These are phyloP conservation scores for Siniperca knerii DNA, from an alignment of 2,113 vertebrate species.

Conservation along the genomic window DNA sequence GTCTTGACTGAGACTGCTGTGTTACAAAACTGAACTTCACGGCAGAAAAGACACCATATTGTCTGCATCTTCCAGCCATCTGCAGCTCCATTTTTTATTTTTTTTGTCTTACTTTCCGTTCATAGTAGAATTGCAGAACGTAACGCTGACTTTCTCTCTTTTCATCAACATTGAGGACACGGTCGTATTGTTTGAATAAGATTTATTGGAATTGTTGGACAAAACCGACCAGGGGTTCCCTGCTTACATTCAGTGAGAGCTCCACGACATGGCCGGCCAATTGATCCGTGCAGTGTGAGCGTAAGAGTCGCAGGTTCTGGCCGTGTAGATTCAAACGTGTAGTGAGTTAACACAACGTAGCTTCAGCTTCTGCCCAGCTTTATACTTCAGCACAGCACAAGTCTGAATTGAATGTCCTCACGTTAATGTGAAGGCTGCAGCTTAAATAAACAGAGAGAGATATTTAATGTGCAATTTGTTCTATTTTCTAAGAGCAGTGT, in stretches of 20 bases:
- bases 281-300: not conserved
- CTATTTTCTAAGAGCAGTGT: not conserved
- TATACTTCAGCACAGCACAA: not conserved
- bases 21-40: not conserved
- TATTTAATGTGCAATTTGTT: not conserved
- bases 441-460: not conserved
- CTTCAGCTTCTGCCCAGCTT: not conserved
- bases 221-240: no score
- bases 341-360: no score
- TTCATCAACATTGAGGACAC: not conserved
- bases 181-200: not conserved
- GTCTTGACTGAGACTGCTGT: not conserved
- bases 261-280: not conserved
- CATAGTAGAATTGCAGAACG: not conserved
- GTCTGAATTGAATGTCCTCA: not conserved
- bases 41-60: not conserved
- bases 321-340: not conserved
- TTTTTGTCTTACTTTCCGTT: not conserved
- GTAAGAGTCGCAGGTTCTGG: not conserved
- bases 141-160: not conserved
- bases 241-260: no score
- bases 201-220: not conserved
- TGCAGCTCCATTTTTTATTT: not conserved
- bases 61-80: not conserved
- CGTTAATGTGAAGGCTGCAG: not conserved